Evolutionary conservation across 2,113 vertebrate species (phyloP).

Genomic region (Rhadina sibilatrix): DNA sequence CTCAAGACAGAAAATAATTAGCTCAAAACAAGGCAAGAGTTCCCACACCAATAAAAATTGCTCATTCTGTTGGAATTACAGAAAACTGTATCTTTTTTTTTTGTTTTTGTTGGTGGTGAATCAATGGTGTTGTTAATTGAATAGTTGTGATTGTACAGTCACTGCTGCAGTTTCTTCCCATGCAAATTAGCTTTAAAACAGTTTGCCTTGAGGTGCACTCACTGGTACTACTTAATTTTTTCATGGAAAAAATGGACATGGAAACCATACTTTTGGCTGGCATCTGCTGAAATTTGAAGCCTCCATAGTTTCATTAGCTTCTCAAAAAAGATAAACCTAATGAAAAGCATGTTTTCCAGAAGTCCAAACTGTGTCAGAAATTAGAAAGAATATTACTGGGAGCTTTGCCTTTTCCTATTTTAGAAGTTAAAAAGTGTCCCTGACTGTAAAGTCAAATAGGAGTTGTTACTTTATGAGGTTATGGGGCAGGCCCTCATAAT

Average conservation of each 20-base stretch:
- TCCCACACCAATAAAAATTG: not conserved
- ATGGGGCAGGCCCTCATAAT: not conserved
- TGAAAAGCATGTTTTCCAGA: not conserved
- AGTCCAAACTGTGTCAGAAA: not conserved
- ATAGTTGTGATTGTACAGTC: not conserved
- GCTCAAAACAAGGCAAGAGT: not conserved
- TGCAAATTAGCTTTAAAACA: not conserved
- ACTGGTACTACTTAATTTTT: not conserved
- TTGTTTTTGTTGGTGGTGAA: not conserved
- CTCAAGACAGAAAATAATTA: not conserved
- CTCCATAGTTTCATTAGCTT: not conserved
- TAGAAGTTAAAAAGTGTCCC: not conserved
- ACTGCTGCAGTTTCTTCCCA: not conserved
- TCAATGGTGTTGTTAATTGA: not conserved
- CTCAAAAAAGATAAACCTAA: not conserved
- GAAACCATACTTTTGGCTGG: not conserved
- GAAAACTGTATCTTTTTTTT: fast-evolving
- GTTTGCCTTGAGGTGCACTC: not conserved
- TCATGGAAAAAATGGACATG: not conserved
- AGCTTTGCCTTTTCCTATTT: not conserved
- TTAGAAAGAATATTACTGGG: not conserved
- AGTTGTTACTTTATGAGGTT: not conserved
- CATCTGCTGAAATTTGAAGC: not conserved
- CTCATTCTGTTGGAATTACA: not conserved
- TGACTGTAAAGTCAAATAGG: not conserved